Evolutionary conservation across 1,140 invertebrate species (phyloP), one percentile per base, ranked within the genome.

Genomic region (Samia ricini): DNA sequence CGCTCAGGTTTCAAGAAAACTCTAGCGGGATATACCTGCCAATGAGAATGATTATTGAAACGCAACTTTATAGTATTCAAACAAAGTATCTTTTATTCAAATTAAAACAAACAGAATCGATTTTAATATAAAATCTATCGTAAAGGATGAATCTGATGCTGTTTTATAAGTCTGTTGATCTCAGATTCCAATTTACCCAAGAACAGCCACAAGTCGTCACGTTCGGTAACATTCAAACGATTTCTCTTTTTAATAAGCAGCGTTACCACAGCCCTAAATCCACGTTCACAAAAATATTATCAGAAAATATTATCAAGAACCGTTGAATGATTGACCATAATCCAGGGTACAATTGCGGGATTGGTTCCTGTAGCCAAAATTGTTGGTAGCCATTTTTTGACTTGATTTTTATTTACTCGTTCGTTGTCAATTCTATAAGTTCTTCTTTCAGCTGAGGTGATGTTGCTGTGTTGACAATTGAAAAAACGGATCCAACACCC

Each of bases 381-480:
- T 52, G n/a, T n/a, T n/a, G n/a, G n/a, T n/a, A n/a, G n/a, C n/a
- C n/a, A n/a, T n/a, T n/a, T n/a, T n/a, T n/a, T n/a, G n/a, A n/a
- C n/a, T n/a, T n/a, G n/a, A n/a, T n/a, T n/a, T n/a, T n/a, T n/a
- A n/a, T n/a, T n/a, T n/a, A n/a, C 54, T 20, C 55, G 55, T 62
- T 62, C 55, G 48, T 63, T 57, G 56, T 57, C 55, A 50, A 20
- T 63, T 57, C 56, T 63, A 52, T 58, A 29, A 63, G 61, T 58
- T 56, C 54, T 63, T 63, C 61, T 63, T 56, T 56, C 24, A 58
- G 10, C 54, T 62, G 61, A 52, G 66, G 20, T 72, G 33, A 68
- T 24, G 49, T 58, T 68, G 63, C 61, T 68, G 58, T 59, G 61
- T 68, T 63, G 50, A 62, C 61, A 64, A 69, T 68, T 66, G 63